phyloP scores from a whole-genome alignment of 2,113 vertebrate species.

The Caretta caretta region DNA sequence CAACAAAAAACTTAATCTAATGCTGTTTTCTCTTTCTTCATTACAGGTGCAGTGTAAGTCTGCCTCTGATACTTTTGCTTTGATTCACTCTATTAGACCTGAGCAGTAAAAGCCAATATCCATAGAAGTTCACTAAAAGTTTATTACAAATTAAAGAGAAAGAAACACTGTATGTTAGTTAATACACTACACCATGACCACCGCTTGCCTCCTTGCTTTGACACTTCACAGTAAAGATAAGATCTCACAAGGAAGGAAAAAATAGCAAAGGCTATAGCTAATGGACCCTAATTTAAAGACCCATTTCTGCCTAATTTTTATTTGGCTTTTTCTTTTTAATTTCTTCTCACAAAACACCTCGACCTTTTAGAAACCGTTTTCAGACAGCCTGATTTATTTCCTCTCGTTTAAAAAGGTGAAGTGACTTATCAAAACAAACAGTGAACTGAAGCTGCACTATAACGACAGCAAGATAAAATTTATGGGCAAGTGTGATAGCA shows the following conservation, averaged over 20 bases:
- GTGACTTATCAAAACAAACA: conserved; percentile 27
- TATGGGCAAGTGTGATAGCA: not conserved
- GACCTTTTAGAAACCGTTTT: not conserved
- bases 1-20: not conserved
- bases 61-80: not conserved
- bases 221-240: not conserved
- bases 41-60: accelerated
- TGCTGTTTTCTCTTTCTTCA: not conserved
- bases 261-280: not conserved
- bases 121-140: accelerated
- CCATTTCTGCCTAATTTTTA: not conserved
- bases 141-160: not conserved
- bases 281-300: not conserved
- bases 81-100: not conserved
- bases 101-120: not conserved
- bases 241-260: not conserved
- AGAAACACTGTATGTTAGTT: not conserved
- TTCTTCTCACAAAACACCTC: not conserved
- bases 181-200: not conserved
- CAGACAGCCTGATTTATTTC: conserved; percentile 46
- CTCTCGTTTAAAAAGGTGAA: conserved; percentile 16
- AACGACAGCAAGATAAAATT: not conserved
- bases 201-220: not conserved
- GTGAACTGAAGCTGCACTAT: not conserved
- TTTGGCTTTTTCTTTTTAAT: not conserved